A percentile compares a stretch with the other conserved stretches of the same genome.
Conservation (phyloP, 92 coral and sea anemone species). For the Paramuricea clavata region DNA sequence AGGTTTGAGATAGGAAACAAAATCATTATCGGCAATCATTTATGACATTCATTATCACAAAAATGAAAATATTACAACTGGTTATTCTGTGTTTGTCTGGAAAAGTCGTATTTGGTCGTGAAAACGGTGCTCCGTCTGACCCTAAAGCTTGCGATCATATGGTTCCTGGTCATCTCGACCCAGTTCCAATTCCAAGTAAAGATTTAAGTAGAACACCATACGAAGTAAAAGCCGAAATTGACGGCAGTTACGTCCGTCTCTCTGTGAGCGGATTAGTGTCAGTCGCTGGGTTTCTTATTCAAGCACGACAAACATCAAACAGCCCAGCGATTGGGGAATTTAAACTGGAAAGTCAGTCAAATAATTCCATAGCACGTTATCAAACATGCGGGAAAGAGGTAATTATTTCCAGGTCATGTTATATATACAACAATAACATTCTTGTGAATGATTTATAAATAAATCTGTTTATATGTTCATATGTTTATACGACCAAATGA, state of each 20-base stretch:
- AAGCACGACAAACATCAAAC: slow-evolving; percentile 8
- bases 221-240: slow-evolving; percentile 13
- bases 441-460: no score
- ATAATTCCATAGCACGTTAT: neutral
- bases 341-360: neutral
- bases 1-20: neutral
- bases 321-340: slow-evolving; percentile 28
- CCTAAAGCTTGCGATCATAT: neutral
- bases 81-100: neutral
- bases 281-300: slow-evolving; percentile 36
- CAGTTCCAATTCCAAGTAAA: neutral
- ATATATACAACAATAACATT: no score
- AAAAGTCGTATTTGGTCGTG: neutral
- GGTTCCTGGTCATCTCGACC: neutral
- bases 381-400: neutral
- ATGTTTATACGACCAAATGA: no score
- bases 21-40: neutral
- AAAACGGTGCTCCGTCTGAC: slow-evolving; percentile 28
- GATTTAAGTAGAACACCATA: neutral
- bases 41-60: neutral
- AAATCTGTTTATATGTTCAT: no score
- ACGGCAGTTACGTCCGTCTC: slow-evolving; percentile 16
- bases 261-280: neutral
- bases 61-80: neutral
- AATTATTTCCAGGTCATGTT: no score